Percentiles rank a stretch among this genome's conserved stretches.
These are phyloP conservation scores for Gobio occitaniae DNA, from an alignment of 2,797 vertebrate genomes.

Conservation along the genomic window DNA sequence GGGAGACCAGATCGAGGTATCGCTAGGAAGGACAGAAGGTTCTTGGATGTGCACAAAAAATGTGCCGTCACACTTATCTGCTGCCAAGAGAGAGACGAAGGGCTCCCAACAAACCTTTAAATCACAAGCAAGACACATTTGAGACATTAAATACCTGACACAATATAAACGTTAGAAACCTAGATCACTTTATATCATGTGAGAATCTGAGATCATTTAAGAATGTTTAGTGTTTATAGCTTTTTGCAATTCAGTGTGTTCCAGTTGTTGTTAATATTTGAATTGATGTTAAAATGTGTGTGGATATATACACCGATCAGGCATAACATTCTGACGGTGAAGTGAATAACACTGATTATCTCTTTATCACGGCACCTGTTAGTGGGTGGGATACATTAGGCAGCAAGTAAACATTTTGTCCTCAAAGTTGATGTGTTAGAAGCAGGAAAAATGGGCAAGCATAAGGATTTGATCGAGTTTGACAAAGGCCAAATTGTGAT, in stretches of 20 bases:
- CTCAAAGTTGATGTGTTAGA: too few relatives aligned
- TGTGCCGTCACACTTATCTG: slow-evolving; percentile 45
- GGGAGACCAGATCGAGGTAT: slow-evolving; percentile 57
- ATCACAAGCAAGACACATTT: slow-evolving; percentile 33
- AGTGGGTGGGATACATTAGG: too few relatives aligned
- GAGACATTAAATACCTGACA: neutral
- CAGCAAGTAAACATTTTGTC: too few relatives aligned
- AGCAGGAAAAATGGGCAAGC: too few relatives aligned
- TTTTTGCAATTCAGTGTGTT: neutral
- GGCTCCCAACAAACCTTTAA: slow-evolving; percentile 37
- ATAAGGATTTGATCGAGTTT: too few relatives aligned
- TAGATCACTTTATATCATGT: slow-evolving; percentile 1
- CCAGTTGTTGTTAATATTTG: neutral
- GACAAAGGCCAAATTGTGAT: too few relatives aligned
- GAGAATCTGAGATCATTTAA: neutral
- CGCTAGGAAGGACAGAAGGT: slow-evolving; percentile 49
- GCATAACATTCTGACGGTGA: too few relatives aligned
- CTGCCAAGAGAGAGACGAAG: slow-evolving; percentile 48
- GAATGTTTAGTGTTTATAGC: neutral
- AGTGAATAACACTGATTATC: too few relatives aligned
- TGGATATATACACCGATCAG: too few relatives aligned
- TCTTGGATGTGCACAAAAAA: slow-evolving; percentile 85
- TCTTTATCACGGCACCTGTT: too few relatives aligned
- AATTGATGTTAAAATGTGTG: neutral
- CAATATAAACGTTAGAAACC: neutral